These are phyloP conservation scores for Gryllus longicercus DNA, from an alignment of 2,888 invertebrate genomes.

Conservation along the genomic window DNA sequence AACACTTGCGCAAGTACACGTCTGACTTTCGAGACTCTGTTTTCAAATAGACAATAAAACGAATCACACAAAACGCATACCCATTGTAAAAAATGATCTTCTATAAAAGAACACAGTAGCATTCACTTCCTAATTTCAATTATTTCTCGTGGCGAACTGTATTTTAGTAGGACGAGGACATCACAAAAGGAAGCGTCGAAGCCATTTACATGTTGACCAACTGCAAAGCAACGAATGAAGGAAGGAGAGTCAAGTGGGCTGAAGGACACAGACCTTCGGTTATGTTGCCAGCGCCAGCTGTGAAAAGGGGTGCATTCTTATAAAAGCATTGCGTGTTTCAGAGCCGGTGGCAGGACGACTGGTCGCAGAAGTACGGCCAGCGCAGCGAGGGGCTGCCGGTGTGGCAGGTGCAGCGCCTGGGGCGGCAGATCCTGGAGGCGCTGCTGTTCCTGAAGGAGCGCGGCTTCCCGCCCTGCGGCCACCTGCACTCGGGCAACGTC, in stretches of 20 bases:
- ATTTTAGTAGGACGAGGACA: too few species aligned
- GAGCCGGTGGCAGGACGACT: constrained; percentile 79
- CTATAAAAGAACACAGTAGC: too few species aligned
- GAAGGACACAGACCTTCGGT: too few species aligned
- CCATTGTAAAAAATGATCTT: too few species aligned
- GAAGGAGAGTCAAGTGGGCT: too few species aligned
- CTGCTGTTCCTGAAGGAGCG: constrained; percentile 80
- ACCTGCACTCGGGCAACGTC: constrained; percentile 86
- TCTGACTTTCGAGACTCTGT: too few species aligned
- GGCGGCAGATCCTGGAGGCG: constrained; percentile 83
- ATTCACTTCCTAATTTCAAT: too few species aligned
- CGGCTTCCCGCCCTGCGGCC: constrained; percentile 81
- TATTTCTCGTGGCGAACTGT: too few species aligned
- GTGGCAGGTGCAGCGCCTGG: constrained; percentile 80
- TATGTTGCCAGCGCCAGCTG: not conserved
- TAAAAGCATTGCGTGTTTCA: constrained; percentile 42
- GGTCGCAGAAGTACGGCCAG: constrained; percentile 69
- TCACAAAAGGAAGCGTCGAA: too few species aligned
- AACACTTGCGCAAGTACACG: too few species aligned
- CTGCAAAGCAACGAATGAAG: too few species aligned
- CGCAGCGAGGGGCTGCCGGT: constrained; percentile 67
- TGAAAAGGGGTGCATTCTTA: not conserved
- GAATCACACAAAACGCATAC: not conserved
- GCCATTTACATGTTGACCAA: too few species aligned
- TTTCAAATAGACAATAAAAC: not conserved